Evolutionary conservation across 2,888 invertebrate genomes (phyloP).

Genomic region (Taphrorychus bicolor): DNA sequence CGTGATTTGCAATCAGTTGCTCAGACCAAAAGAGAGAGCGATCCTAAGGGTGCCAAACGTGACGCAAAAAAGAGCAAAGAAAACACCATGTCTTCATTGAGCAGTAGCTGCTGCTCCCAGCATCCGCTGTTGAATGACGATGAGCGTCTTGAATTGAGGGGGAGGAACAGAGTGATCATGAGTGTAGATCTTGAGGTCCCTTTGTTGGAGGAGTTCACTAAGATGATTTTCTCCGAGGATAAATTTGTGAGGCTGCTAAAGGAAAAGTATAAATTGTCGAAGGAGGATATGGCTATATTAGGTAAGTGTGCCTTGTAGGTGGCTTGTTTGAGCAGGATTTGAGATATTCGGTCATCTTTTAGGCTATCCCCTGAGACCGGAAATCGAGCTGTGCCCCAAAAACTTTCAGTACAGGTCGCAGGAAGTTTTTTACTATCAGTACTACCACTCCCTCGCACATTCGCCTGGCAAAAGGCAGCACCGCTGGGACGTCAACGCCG

Average conservation of each 20-base stretch:
- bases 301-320: constrained; percentile 59
- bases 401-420: neutral
- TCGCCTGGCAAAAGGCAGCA: constrained; percentile 6
- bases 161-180: neutral
- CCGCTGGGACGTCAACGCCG: constrained; percentile 70
- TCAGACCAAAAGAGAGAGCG: constrained; percentile 38
- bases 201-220: neutral
- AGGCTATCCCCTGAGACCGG: constrained; percentile 19
- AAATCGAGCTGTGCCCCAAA: neutral
- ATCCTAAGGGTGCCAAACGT: constrained; percentile 16
- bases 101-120: no score
- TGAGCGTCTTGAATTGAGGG: neutral
- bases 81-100: neutral
- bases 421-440: neutral
- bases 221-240: constrained; percentile 50
- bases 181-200: neutral
- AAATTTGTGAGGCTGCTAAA: constrained; percentile 65
- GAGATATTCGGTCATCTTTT: neutral
- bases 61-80: constrained; percentile 10
- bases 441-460: neutral
- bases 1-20: neutral
- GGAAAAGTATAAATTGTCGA: constrained; percentile 68
- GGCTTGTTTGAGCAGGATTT: no score
- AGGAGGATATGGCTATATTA: constrained; percentile 68
- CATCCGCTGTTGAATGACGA: no score